Percentiles rank a stretch among this genome's conserved stretches.
Conservation (phyloP, 2,113 vertebrate species). For the Larimichthys polyactis region DNA sequence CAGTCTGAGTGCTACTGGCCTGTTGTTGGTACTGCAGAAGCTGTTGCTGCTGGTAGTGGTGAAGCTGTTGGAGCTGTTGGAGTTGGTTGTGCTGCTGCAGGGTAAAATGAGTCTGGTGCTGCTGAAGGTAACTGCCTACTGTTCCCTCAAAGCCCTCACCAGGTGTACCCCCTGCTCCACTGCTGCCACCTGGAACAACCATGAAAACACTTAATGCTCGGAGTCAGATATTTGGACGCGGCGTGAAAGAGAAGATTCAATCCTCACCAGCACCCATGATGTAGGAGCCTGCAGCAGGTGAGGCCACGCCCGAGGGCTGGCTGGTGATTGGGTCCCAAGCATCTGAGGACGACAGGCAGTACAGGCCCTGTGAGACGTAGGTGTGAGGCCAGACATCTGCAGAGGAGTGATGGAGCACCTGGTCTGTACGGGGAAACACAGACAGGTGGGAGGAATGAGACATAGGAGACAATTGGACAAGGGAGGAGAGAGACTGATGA, state of each 20-base stretch:
- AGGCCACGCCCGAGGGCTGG: conserved; percentile 94
- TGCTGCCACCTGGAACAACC: conserved; percentile 54
- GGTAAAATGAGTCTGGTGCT: conserved; percentile 79
- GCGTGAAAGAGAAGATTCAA: background rate
- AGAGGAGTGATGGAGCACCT: conserved; percentile 88
- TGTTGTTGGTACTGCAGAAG: conserved; percentile 82
- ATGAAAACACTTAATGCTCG: background rate
- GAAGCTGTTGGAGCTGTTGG: conserved; percentile 84
- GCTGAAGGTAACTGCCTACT: conserved; percentile 74
- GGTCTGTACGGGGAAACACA: conserved; percentile 76
- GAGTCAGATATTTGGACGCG: background rate
- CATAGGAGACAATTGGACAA: background rate
- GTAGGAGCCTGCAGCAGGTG: conserved; percentile 93
- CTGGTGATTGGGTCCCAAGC: conserved; percentile 95
- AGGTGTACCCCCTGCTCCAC: conserved; percentile 70
- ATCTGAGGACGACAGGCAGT: conserved; percentile 95
- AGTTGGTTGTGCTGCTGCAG: conserved; percentile 85
- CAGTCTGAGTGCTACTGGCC: background rate
- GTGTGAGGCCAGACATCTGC: conserved; percentile 96
- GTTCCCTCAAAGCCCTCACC: conserved; percentile 78
- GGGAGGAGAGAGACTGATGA: no score
- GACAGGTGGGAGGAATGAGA: background rate
- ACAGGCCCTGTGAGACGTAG: conserved; percentile 97
- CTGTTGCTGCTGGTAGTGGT: conserved; percentile 83
- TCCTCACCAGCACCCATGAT: conserved; percentile 77